These are phyloP conservation scores for Nasonovia ribisnigri DNA, from an alignment of 2,888 invertebrate species.

Conservation along the genomic window DNA sequence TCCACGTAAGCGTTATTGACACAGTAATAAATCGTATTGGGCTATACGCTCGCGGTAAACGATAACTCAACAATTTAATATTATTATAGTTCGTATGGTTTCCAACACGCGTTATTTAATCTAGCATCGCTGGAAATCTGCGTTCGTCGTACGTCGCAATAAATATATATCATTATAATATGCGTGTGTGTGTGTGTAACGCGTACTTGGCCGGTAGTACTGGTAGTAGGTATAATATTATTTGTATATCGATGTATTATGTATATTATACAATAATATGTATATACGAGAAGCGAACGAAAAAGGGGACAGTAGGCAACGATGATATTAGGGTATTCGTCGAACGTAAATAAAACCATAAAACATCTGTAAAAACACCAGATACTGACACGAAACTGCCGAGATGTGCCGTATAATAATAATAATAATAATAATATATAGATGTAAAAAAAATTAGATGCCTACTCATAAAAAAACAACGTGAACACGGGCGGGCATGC, in stretches of 20 bases:
- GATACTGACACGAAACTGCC: constrained; percentile 50
- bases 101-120: constrained; percentile 24
- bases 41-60: not conserved
- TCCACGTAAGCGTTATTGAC: constrained; percentile 38
- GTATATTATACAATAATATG: not conserved
- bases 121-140: not conserved
- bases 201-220: too few species aligned
- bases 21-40: constrained; percentile 14
- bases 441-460: constrained; percentile 55
- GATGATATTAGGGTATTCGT: constrained; percentile 38
- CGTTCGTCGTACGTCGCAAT: not conserved
- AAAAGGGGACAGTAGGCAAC: constrained; percentile 1
- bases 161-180: not conserved
- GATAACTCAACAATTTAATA: not conserved
- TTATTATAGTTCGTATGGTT: not conserved
- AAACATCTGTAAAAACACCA: constrained; percentile 62
- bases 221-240: not conserved
- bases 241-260: not conserved
- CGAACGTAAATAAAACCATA: constrained; percentile 58
- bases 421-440: too few species aligned
- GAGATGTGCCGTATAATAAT: constrained; percentile 37
- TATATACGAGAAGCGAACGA: not conserved
- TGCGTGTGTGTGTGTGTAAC: not conserved
- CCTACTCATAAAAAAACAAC: constrained; percentile 39
- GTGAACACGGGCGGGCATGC: not conserved